Evolutionary conservation across 2,797 vertebrate species (phyloP).

Genomic region (Anolis apletophallus): DNA sequence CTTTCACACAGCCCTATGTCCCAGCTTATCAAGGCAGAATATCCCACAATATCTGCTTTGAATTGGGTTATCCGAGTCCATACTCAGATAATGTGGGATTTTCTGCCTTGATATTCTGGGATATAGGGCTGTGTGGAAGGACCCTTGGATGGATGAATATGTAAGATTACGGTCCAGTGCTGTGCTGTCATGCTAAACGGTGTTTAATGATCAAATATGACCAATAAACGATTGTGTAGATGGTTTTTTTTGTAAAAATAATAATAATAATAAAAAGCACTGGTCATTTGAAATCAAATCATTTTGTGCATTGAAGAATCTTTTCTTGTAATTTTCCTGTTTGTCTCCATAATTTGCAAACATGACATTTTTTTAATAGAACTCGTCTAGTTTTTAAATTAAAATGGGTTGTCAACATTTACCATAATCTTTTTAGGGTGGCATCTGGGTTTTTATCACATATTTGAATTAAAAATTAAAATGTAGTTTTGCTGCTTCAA

Average conservation of each 20-base stretch:
- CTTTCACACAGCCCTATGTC: too few relatives aligned
- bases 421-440: neutral
- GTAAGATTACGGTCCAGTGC: too few relatives aligned
- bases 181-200: too few relatives aligned
- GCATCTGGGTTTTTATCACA: neutral
- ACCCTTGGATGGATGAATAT: too few relatives aligned
- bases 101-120: too few relatives aligned
- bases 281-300: neutral
- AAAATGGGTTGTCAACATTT: neutral
- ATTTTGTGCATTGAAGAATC: neutral
- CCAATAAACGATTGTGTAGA: neutral
- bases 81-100: too few relatives aligned
- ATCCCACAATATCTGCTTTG: too few relatives aligned
- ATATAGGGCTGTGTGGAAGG: too few relatives aligned
- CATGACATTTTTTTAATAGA: neutral
- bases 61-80: too few relatives aligned
- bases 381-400: neutral
- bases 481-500: neutral
- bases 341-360: neutral
- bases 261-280: too few relatives aligned
- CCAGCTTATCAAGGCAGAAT: too few relatives aligned
- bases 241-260: neutral
- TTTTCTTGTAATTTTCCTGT: neutral
- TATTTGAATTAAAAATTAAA: conserved; percentile 26
- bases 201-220: too few relatives aligned